Base-by-base conservation (phyloP, 2,113 vertebrate species). In the Podilymbus podiceps region DNA sequence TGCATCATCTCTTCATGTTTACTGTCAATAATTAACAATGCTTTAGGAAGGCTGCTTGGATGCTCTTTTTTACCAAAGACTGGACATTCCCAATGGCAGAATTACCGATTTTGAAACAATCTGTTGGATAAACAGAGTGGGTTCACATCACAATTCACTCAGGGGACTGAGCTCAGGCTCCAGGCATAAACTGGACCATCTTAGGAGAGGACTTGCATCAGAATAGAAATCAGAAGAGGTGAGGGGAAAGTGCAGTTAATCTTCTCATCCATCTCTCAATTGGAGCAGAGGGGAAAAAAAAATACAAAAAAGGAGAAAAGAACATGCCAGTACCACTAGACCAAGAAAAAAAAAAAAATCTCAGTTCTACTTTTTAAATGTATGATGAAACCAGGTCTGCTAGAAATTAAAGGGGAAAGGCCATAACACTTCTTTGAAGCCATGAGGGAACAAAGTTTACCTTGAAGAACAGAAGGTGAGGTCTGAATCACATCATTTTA, bases 391-490 rank as follows among this genome's bases (percentile, higher is more conserved):
- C 11, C 44, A 79, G 15, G 30, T 30, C 55, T 94, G 82, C 60
- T 76, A 81, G 71, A 86, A 95, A 56, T 8, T 66, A 85, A 91
- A 75, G 30, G 28, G 40, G 28, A 89, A 96, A 95, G 73, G 79
- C 56, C 38, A 5, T 31, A 81, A 49, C 35, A 60, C 52, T 76
- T 55, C n/a, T 85, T n/a, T 68, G 85, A 93, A 92, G 52, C 27
- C 73, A 25, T 0, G 4, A 58, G 38, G 76, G 83, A 89, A 86
- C 44, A 88, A 90, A 90, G 90, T 91, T 88, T 88, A 44, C 71
- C 87, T 89, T 79, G 73, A 94, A 84, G 91, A 94, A 94, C 66
- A 88, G 80, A 91, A 86, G 40, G 62, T 25, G 33, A 87, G 46
- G 64, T 7, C 76, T 85, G 79, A 85, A 66, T 25, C 6, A 1